phyloP scores from a whole-genome alignment of 2,888 invertebrate genomes.

The Euclidia mi region DNA sequence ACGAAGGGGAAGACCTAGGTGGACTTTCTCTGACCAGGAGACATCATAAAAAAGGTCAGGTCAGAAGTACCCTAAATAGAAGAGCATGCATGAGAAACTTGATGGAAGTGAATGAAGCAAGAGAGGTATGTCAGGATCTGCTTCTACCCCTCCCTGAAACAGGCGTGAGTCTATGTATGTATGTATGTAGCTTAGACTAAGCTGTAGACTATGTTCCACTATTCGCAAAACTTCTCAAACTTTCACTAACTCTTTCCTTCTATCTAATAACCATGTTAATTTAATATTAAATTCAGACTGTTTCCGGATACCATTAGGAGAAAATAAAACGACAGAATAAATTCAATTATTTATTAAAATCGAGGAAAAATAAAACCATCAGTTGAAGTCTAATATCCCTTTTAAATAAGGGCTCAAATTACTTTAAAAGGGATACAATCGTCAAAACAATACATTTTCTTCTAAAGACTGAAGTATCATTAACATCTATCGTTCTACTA shows the following conservation, averaged over 20 bases:
- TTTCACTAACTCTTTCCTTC: not conserved
- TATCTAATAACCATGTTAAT: not conserved
- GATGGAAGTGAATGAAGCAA: no score
- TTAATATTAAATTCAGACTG: not conserved
- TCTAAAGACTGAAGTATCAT: slow-evolving; percentile 44
- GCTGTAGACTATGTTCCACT: slow-evolving; percentile 9
- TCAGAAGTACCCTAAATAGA: no score
- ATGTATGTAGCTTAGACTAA: no score
- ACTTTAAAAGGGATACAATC: slow-evolving; percentile 85
- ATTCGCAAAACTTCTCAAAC: slow-evolving; percentile 7
- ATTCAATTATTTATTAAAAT: slow-evolving; percentile 69
- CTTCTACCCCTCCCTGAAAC: no score
- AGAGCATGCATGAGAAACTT: no score
- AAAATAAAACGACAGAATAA: slow-evolving; percentile 45
- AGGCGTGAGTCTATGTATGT: no score
- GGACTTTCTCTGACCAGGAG: no score
- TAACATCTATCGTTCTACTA: slow-evolving; percentile 50
- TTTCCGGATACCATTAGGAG: not conserved
- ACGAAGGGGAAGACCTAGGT: no score
- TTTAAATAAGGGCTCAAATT: slow-evolving; percentile 89
- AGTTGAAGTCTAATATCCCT: slow-evolving; percentile 80
- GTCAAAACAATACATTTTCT: slow-evolving; percentile 55
- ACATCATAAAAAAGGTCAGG: no score
- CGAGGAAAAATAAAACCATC: slow-evolving; percentile 56
- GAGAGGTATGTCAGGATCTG: no score